These are phyloP conservation scores for Dryoscopus gambensis DNA, from an alignment of 2,113 vertebrate genomes.

Conservation along the genomic window DNA sequence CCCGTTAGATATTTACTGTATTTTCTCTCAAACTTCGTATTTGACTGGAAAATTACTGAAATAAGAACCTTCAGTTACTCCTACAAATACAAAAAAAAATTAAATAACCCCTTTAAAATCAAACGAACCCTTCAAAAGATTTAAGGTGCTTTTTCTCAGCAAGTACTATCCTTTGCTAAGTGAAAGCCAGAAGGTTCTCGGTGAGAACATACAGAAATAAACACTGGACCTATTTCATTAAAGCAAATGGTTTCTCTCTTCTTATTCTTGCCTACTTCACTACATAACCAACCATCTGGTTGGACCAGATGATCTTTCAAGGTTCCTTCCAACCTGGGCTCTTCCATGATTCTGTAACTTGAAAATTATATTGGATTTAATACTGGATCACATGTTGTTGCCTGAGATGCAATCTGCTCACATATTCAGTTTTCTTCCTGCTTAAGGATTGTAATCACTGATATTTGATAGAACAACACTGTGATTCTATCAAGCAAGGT, in stretches of 20 bases:
- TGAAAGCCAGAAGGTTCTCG: neutral
- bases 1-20: neutral
- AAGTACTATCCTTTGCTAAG: neutral
- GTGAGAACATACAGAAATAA: neutral
- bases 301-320: neutral
- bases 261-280: neutral
- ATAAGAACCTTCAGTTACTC: neutral
- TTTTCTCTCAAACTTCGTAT: neutral
- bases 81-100: neutral
- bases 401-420: neutral
- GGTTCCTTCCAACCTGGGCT: neutral
- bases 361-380: too few relatives aligned
- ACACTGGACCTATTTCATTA: neutral
- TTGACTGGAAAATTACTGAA: neutral
- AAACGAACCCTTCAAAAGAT: neutral
- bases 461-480: neutral
- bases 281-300: slow-evolving; percentile 3
- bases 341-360: neutral
- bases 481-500: neutral
- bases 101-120: neutral
- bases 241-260: neutral
- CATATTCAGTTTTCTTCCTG: neutral
- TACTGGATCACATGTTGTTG: neutral
- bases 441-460: neutral
- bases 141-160: neutral